Evolutionary conservation across 2,113 vertebrate species (phyloP), one percentile per base, ranked within the genome.

Genomic region (Pterophyllum scalare): DNA sequence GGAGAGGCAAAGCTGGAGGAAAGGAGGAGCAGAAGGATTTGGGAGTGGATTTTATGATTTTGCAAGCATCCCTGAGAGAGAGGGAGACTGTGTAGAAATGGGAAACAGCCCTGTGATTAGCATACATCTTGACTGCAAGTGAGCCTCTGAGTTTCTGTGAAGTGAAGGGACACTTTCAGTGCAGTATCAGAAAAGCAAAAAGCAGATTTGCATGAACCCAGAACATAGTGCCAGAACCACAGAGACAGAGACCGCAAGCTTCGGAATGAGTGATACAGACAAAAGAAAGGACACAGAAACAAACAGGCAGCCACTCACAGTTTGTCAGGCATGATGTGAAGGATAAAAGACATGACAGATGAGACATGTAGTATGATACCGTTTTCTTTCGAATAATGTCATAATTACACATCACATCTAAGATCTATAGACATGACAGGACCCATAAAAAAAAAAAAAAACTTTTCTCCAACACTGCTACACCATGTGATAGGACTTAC

Each of bases 301-400:
- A 46, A 80, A 38, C 20, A 38, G 72, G 24, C 43, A 57, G 61
- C 74, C 24, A 56, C 24, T 79, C 14, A 20, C 20, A n/a, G 62
- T 65, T 65, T 81, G 75, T 74, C 67, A 70, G 58, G 59, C 57
- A 77, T 77, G 58, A 83, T 79, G 61, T 87, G 61, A 79, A 19
- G 3, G 17, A 72, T 38, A 64, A 49, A 15, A 49, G 20, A 76
- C 12, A 8, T 82, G 82, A 78, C n/a, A 7, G 70, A 80, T 77
- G 46, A 61, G 77, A 31, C 15, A 14, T 12, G 4, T 6, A 4
- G 20, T 64, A 19, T 74, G 43, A 80, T 57, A 40, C 7, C 10
- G 61, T 58, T 14, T 20, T 52, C 38, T 43, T 57, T 14, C 59
- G 70, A 13, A 75, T 58, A 57, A 26, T 74, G 40, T 84, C 75